phyloP scores from a whole-genome alignment of 2,888 invertebrate species.

The Drosophila hawaiiensis region DNA sequence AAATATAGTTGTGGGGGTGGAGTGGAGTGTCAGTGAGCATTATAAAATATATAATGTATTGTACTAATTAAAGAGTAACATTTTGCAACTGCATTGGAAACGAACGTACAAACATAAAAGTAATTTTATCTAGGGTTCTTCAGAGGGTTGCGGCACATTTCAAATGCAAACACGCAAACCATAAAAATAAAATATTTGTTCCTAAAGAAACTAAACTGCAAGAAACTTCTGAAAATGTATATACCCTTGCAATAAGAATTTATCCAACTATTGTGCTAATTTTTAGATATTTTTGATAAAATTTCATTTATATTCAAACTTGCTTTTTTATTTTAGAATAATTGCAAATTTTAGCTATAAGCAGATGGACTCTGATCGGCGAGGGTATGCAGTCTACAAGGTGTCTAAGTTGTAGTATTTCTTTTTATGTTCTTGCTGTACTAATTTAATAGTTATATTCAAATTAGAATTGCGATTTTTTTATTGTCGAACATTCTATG shows the following conservation, averaged over 20 bases:
- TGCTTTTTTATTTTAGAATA: not conserved
- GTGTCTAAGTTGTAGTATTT: not conserved
- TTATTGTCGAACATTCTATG: constrained; percentile 19
- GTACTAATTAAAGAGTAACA: constrained; percentile 53
- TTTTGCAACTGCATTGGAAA: constrained; percentile 38
- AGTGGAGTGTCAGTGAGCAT: not conserved
- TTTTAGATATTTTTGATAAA: not conserved
- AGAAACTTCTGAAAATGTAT: not conserved
- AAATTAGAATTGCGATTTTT: constrained; percentile 51
- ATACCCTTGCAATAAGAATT: not conserved
- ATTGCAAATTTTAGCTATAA: no score
- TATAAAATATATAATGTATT: constrained; percentile 31
- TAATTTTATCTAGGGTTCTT: not conserved
- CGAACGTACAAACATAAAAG: constrained; percentile 41
- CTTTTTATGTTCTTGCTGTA: not conserved
- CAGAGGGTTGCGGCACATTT: not conserved
- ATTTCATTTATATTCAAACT: not conserved
- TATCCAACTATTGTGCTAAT: not conserved
- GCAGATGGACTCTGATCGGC: not conserved
- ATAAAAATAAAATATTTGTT: not conserved
- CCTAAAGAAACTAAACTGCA: not conserved
- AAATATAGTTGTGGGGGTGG: not conserved
- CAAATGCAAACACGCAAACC: constrained; percentile 48
- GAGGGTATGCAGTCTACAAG: no score
- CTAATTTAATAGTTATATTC: constrained; percentile 41